These are phyloP conservation scores for Psittacula cyanocephala DNA, from an alignment of 2,113 vertebrate genomes.

Conservation along the genomic window DNA sequence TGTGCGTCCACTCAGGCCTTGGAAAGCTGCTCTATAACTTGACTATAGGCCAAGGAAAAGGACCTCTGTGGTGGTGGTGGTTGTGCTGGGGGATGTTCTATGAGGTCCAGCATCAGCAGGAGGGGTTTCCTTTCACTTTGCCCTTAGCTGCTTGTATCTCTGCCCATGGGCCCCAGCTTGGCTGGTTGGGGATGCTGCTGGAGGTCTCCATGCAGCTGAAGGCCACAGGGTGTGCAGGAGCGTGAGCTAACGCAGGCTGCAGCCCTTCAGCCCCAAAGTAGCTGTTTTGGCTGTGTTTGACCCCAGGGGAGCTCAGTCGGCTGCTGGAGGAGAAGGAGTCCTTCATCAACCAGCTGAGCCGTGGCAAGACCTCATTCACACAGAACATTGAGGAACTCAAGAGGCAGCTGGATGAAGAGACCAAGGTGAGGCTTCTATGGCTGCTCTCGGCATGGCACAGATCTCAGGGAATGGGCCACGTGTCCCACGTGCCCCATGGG, in stretches of 20 bases:
- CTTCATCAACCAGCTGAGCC: conserved; percentile 87
- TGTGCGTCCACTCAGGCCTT: not conserved
- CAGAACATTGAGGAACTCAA: conserved; percentile 89
- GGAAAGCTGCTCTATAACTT: not conserved
- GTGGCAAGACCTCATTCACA: conserved; percentile 83
- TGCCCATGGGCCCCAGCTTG: not conserved
- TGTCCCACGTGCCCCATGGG: not conserved
- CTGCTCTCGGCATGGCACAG: not conserved
- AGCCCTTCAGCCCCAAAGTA: not conserved
- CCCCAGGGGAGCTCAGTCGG: conserved; percentile 84
- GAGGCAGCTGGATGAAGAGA: conserved; percentile 92
- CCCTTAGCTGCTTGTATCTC: not conserved
- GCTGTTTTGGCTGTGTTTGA: not conserved
- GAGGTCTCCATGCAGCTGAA: not conserved
- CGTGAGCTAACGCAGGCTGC: not conserved
- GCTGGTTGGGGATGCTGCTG: not conserved
- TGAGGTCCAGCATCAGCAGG: no score
- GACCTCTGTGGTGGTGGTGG: not conserved
- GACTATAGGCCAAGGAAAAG: not conserved
- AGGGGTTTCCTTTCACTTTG: not conserved
- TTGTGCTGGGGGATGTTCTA: no score
- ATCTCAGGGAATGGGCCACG: rapidly evolving
- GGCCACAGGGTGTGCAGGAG: not conserved
- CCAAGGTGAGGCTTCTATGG: conserved; percentile 76
- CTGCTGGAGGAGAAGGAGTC: conserved; percentile 89